Evolutionary conservation across 2,888 invertebrate genomes (phyloP).

Genomic region (Synanthedon vespiformis): DNA sequence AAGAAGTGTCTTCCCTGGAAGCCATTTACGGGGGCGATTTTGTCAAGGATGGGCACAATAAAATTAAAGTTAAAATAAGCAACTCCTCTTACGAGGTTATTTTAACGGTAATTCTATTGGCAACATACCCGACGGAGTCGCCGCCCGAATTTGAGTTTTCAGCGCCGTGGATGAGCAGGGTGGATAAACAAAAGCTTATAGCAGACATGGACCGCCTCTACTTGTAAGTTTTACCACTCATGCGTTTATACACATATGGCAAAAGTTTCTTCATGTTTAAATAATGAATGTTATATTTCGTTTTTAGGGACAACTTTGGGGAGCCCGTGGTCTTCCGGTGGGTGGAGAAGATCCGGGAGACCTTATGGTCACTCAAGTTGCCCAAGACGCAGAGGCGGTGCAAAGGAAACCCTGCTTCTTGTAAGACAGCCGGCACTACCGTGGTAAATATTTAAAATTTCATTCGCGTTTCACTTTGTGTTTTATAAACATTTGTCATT

Average conservation of each 20-base stretch:
- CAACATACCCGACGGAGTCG: not conserved
- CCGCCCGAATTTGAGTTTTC: not conserved
- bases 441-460: not conserved
- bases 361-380: constrained; percentile 15
- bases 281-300: not conserved
- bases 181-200: not conserved
- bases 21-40: not conserved
- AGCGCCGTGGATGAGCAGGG: not conserved
- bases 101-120: not conserved
- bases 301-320: constrained; percentile 44
- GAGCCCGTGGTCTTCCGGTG: constrained; percentile 73
- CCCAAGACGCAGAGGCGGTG: not conserved
- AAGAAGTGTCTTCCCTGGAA: not conserved
- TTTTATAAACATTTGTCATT: too few relatives aligned
- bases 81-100: not conserved
- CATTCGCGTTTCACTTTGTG: too few relatives aligned
- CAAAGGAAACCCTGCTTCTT: not conserved
- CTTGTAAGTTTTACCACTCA: too few relatives aligned
- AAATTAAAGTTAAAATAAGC: too few relatives aligned
- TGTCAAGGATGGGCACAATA: not conserved
- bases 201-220: not conserved
- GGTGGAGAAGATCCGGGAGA: constrained; percentile 73
- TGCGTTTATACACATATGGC: too few relatives aligned
- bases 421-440: not conserved
- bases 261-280: too few relatives aligned